Evolutionary conservation across 1,140 invertebrate genomes (phyloP).

Genomic region (Ylistrum balloti): DNA sequence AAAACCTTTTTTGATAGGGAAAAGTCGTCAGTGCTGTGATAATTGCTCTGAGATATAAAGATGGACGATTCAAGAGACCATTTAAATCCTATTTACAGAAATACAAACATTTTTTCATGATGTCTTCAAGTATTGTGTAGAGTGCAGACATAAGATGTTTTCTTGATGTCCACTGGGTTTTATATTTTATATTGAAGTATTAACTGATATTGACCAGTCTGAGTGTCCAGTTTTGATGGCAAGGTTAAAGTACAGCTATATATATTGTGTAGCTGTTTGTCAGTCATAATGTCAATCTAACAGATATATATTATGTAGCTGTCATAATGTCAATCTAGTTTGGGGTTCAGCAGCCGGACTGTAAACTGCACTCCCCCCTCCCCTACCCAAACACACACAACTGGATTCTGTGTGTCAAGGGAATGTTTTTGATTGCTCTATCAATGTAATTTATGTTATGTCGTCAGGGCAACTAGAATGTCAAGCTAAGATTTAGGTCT

Average conservation of each 20-base stretch:
- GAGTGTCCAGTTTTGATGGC: slow-evolving; percentile 31
- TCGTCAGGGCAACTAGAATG: neutral
- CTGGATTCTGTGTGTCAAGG: neutral
- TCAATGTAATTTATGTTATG: neutral
- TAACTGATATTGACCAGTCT: slow-evolving; percentile 11
- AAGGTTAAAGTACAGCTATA: slow-evolving; percentile 4
- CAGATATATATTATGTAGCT: too few species aligned
- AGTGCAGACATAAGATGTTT: too few species aligned
- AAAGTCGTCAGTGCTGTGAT: too few species aligned
- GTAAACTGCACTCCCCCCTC: too few species aligned
- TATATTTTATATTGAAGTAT: neutral
- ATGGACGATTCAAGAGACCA: too few species aligned
- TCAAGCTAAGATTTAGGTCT: neutral
- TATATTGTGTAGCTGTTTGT: neutral
- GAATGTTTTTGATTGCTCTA: neutral
- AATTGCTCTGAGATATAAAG: too few species aligned
- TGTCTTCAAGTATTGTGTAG: too few species aligned
- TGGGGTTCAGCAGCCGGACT: neutral
- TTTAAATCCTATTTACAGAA: too few species aligned
- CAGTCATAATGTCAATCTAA: too few species aligned
- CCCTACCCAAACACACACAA: too few species aligned
- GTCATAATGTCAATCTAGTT: neutral
- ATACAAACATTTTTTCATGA: too few species aligned
- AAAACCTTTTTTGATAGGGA: too few species aligned
- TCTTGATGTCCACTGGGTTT: neutral